These are phyloP conservation scores for Coreius guichenoti DNA, from an alignment of 2,797 vertebrate genomes.

Conservation along the genomic window DNA sequence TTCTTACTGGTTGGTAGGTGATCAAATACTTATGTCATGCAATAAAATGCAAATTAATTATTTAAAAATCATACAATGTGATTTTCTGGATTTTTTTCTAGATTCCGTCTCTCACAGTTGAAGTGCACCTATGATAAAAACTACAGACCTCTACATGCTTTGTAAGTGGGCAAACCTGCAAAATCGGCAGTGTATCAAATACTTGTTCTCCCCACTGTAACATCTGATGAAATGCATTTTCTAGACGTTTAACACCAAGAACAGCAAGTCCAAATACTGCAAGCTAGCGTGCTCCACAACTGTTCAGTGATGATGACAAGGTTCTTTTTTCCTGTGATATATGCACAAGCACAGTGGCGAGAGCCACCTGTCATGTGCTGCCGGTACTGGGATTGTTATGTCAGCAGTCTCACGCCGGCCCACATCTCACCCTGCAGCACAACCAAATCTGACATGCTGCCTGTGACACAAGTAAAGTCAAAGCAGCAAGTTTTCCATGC, in stretches of 20 bases:
- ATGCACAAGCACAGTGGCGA: conserved; percentile 44
- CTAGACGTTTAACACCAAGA: neutral
- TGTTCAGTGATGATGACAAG: conserved; percentile 46
- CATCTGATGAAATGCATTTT: conserved; percentile 10
- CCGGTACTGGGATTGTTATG: conserved; percentile 43
- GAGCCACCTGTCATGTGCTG: conserved; percentile 56
- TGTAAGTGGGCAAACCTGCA: too few relatives aligned
- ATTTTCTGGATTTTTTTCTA: too few relatives aligned
- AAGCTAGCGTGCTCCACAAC: conserved; percentile 42
- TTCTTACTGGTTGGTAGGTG: too few relatives aligned
- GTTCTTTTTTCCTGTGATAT: conserved; percentile 5
- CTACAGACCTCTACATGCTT: too few relatives aligned
- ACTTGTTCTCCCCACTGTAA: too few relatives aligned
- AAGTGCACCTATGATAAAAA: too few relatives aligned
- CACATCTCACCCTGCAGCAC: conserved; percentile 43
- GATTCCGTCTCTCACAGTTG: too few relatives aligned
- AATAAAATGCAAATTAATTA: too few relatives aligned
- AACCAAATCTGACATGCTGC: conserved; percentile 51
- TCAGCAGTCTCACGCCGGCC: conserved; percentile 53
- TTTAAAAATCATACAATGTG: too few relatives aligned
- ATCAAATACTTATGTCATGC: too few relatives aligned
- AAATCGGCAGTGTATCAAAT: too few relatives aligned
- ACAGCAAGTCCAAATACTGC: conserved; percentile 23
- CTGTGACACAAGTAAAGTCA: conserved; percentile 53
- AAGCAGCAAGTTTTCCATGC: conserved; percentile 35